These are phyloP conservation scores for Homalodisca vitripennis DNA, from an alignment of 1,140 invertebrate species.

Conservation along the genomic window DNA sequence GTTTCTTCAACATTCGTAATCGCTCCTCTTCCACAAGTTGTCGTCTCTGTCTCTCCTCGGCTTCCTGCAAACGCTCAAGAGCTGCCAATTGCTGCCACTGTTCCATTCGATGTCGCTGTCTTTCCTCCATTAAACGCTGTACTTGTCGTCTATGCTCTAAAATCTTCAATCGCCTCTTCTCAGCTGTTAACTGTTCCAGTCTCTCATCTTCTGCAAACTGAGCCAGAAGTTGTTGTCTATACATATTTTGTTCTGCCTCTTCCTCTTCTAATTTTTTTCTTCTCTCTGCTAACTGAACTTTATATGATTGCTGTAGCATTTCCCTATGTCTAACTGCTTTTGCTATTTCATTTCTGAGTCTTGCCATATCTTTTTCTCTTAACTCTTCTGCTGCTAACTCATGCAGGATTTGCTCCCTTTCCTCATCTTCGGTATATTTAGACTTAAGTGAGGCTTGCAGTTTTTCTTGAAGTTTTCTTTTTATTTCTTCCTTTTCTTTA, in stretches of 20 bases:
- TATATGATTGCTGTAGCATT: slow-evolving; percentile 40
- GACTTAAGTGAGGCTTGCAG: not conserved
- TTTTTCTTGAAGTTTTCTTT: not conserved
- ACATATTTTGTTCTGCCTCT: slow-evolving; percentile 14
- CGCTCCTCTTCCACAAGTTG: slow-evolving; percentile 51
- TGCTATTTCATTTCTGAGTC: slow-evolving; percentile 42
- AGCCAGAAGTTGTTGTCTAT: slow-evolving; percentile 37
- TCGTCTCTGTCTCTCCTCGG: slow-evolving; percentile 35
- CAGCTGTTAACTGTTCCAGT: slow-evolving; percentile 45
- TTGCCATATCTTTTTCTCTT: slow-evolving; percentile 40
- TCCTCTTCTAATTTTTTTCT: slow-evolving; percentile 37
- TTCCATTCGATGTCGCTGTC: slow-evolving; percentile 42
- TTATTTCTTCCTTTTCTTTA: slow-evolving; percentile 12
- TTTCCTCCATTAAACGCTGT: slow-evolving; percentile 44
- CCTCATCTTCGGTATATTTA: slow-evolving; percentile 31
- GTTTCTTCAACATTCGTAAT: slow-evolving; percentile 47
- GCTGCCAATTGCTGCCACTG: slow-evolving; percentile 44
- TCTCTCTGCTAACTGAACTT: slow-evolving; percentile 43
- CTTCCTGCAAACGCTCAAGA: slow-evolving; percentile 43
- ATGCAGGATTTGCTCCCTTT: slow-evolving; percentile 44
- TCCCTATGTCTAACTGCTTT: slow-evolving; percentile 41
- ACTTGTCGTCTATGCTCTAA: slow-evolving; percentile 44
- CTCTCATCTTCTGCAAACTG: slow-evolving; percentile 45
- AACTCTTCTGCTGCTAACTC: slow-evolving; percentile 45
- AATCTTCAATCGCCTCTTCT: slow-evolving; percentile 45